Base-by-base conservation (phyloP, 2,888 invertebrate species). In the Thecocarcelia acutangulata region DNA sequence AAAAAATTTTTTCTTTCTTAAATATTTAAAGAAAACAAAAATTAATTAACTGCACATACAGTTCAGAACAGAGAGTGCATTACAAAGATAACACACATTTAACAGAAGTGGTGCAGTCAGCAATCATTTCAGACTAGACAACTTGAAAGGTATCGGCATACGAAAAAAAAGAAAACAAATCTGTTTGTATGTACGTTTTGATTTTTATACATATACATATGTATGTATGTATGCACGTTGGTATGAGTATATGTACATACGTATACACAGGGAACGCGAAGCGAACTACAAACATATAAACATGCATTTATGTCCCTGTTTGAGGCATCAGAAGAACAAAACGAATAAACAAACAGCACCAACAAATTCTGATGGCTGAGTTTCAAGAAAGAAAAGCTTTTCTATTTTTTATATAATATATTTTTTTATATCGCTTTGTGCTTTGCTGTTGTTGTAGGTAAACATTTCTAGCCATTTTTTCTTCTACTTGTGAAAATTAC, bases 21-120 rank as follows among this genome's bases (percentile, higher is more conserved):
- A 63, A 56, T 63, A 77, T 70, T 63, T 63, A 68, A 64, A 70
- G 21, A 80, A 84, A 77, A 80, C 58, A 78, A 84, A 84, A 84
- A 84, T 83, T 84, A 84, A 84, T 84, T 84, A 84, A 84, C 84
- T 80, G 80, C 80, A 83, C 77, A 84, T 80, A 73, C 73, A 58
- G 59, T 56, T 64, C 15, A 58, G 58, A 64, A 24, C 37, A 58
- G n/a, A 52, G 24, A 40, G 40, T n/a, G 28, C 15, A 58, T n/a
- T 21, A 21, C 24, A 44, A 15, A 13, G 61, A 61, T 63, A 48
- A 17, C 24, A 54, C 8, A 28, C 37, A 72, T 17, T 46, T 46
- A 24, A 21, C 33, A 73, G 46, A 50, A 64, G 48, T 70, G 52
- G 48, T 48, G 63, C 63, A 77, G 58, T 64, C 46, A 76, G 33